Evolutionary conservation across 1,140 invertebrate species (phyloP), one percentile per base, ranked within the genome.

Genomic region (Scylla paramamosain): DNA sequence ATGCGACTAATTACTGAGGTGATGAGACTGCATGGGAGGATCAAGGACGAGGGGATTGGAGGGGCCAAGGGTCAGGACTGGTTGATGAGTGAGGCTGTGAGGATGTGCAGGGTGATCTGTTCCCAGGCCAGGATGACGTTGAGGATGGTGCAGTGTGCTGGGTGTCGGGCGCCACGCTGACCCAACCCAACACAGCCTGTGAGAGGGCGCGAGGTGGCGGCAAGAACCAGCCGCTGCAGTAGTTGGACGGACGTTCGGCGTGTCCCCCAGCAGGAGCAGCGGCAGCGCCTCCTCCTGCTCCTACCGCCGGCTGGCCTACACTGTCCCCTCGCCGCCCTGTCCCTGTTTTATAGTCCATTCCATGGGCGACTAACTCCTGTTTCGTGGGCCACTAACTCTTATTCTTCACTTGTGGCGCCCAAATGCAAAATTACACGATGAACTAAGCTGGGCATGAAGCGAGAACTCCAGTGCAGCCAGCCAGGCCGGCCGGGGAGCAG

Each of bases 401-500:
- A 96, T 96, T 96, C 95, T 96, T 96, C 95, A 96, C 95, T 96
- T 96, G 95, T 96, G 95, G 95, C 95, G 95, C 95, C 95, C 96
- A 96, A 96, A 96, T 96, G 96, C 96, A 96, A 97, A 96, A 96
- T 96, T 96, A 96, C 96, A 96, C 96, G 96, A 96, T 95, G 96
- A 96, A 96, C 93, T 96, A 96, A 96, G 96, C 96, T 96, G 95
- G 95, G 96, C 96, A 96, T 96, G 96, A 96, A 96, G 96, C 96
- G 95, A 94, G 96, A 95, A 88, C 92, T 82, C 91, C 90, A 86
- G 95, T 92, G 89, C 95, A 95, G 91, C 94, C 89, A 94, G 95
- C 86, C 92, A 96, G 88, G 86, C 93, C 91, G 93, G 93, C 88
- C 86, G 89, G 82, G 91, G 92, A 94, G 95, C 77, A 91, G 82